Evolutionary conservation across 2,888 invertebrate genomes (phyloP).

Genomic region (Oscheius onirici): DNA sequence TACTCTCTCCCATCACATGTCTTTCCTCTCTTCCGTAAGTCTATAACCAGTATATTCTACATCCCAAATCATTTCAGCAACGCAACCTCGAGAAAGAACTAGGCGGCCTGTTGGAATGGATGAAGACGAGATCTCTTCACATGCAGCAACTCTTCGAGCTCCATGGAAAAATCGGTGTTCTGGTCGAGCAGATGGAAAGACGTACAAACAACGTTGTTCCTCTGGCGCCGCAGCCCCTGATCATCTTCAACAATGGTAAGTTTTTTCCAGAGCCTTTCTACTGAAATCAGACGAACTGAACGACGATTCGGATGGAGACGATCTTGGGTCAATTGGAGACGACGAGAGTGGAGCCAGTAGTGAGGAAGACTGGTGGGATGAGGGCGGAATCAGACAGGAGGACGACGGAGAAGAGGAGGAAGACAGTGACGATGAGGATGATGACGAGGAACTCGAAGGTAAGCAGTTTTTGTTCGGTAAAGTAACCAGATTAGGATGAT

Average conservation of each 20-base stretch:
- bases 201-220: conserved; percentile 11
- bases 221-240: conserved; percentile 17
- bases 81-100: conserved; percentile 26
- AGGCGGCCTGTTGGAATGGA: conserved; percentile 29
- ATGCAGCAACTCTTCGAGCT: conserved; percentile 22
- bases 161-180: conserved; percentile 26
- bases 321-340: conserved; percentile 23
- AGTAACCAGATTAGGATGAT: background rate
- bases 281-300: conserved; percentile 2
- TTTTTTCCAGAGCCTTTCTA: background rate
- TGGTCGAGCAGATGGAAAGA: conserved; percentile 32
- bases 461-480: background rate
- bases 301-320: conserved; percentile 27
- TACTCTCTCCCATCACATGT: conserved; percentile 24
- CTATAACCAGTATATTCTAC: background rate
- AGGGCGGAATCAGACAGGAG: conserved; percentile 12
- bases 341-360: conserved; percentile 34
- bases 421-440: conserved; percentile 24
- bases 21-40: conserved; percentile 26
- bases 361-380: conserved; percentile 36
- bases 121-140: conserved; percentile 12
- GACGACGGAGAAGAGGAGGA: conserved; percentile 23
- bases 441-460: conserved; percentile 29
- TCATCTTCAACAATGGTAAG: conserved; percentile 32
- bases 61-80: conserved; percentile 18